A percentile compares a stretch with the other conserved stretches of the same genome.
These are phyloP conservation scores for Hylaea fasciaria DNA, from an alignment of 2,888 invertebrate genomes.

Conservation along the genomic window DNA sequence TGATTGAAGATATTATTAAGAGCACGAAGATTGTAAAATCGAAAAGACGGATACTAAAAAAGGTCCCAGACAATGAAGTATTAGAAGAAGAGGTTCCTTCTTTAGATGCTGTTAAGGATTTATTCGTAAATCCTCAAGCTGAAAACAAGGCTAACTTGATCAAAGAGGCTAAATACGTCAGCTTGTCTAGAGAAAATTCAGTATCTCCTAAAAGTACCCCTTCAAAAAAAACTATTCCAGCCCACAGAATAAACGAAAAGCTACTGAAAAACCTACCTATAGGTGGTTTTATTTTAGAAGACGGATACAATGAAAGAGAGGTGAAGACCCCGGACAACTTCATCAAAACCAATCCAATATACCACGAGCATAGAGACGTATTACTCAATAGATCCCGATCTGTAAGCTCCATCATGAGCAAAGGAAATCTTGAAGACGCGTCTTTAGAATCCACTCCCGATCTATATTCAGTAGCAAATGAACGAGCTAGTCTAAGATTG, in stretches of 20 bases:
- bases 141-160: conserved; percentile 75
- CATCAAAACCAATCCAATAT: conserved; percentile 45
- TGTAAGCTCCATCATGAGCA: conserved; percentile 62
- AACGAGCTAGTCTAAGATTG: conserved; percentile 67
- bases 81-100: conserved; percentile 64
- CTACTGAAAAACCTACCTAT: conserved; percentile 76
- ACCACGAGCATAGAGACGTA: conserved; percentile 44
- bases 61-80: conserved; percentile 47
- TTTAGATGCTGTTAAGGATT: conserved; percentile 65
- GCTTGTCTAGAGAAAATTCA: conserved; percentile 76
- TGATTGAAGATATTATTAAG: conserved; percentile 87
- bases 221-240: conserved; percentile 64
- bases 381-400: conserved; percentile 69
- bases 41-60: conserved; percentile 68
- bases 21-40: conserved; percentile 82
- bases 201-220: conserved; percentile 74
- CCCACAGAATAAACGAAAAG: conserved; percentile 70
- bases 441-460: conserved; percentile 76
- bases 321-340: conserved; percentile 75
- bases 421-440: conserved; percentile 55
- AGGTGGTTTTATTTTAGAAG: conserved; percentile 78
- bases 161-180: conserved; percentile 76
- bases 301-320: conserved; percentile 81
- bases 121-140: conserved; percentile 75
- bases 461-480: conserved; percentile 59